Conservation (phyloP, 1,140 invertebrate genomes). For the Pseudomyrmex pallidus region DNA sequence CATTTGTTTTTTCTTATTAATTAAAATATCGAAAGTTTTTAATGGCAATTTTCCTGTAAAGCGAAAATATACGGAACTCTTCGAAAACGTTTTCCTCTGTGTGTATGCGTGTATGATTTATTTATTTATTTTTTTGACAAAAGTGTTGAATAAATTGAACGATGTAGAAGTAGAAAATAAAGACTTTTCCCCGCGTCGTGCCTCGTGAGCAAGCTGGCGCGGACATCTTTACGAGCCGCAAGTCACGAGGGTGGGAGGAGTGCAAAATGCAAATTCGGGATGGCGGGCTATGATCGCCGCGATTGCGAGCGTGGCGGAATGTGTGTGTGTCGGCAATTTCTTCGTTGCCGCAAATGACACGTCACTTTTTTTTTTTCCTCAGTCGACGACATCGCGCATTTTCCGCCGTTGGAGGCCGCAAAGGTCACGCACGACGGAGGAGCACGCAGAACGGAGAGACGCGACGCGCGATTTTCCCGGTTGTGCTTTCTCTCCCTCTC, state of each 20-base stretch:
- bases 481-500: slow-evolving; percentile 43
- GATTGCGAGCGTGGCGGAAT: neutral
- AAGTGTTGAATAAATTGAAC: neutral
- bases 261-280: slow-evolving; percentile 28
- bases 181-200: slow-evolving; percentile 11
- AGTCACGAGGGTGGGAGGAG: slow-evolving; percentile 3
- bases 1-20: neutral
- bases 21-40: neutral
- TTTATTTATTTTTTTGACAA: no score
- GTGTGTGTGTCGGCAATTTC: no score
- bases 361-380: neutral
- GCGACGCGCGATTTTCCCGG: slow-evolving; percentile 26
- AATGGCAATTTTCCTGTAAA: neutral
- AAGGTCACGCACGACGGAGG: slow-evolving; percentile 29
- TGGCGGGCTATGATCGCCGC: slow-evolving; percentile 1
- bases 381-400: neutral
- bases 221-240: slow-evolving; percentile 34
- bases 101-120: no score
- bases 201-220: slow-evolving; percentile 28
- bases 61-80: neutral
- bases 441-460: neutral
- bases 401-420: neutral
- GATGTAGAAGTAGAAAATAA: neutral
- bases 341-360: neutral
- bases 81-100: neutral